Evolutionary conservation across 1,140 invertebrate genomes (phyloP), one percentile per base, ranked within the genome.

Genomic region (Drosophila biarmipes): DNA sequence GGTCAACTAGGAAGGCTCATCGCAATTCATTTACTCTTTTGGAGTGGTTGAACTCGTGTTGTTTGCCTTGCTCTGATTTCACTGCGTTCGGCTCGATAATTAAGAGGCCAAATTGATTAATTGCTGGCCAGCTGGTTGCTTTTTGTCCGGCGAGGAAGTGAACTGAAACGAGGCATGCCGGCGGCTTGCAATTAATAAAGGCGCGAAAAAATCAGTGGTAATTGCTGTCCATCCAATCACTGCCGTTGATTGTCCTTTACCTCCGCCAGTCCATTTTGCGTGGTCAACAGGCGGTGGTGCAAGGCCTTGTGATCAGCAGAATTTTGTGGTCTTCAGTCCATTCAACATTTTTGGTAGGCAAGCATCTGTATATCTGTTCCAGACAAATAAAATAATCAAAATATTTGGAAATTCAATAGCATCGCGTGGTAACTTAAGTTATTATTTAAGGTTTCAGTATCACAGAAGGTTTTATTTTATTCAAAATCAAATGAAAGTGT

Each of bases 101-200:
- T 77, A 68, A 86, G 61, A 49, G 43, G 35, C 12, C 48, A 56
- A 72, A 85, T 76, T 85, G 80, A 84, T 85, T 62, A 85, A 84
- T 76, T 68, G 66, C 74, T 56, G 49, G 56, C 31, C 55, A 59
- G 46, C 42, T 53, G 76, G 42, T 15, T 17, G 48, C 68, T 54
- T 58, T 64, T 64, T 31, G 59, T 21, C 14, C 14, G 17, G 3
- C 27, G 2, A 19, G 64, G 17, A 6, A 31, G 37, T 53, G 49
- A 37, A 38, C 48, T 14, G 35, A 55, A 31, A 54, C 53, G 46
- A 48, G 29, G 11, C 31, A 38, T 15, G 64, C 19, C 40, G 35
- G 40, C 27, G 29, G 31, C 29, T 35, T 51, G 58, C 57, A 80
- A 80, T 80, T 80, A 80, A 80, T 75, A 49, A 67, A 52, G 63